Conservation (phyloP, 2,888 invertebrate species). For the Cheilosia grossa region DNA sequence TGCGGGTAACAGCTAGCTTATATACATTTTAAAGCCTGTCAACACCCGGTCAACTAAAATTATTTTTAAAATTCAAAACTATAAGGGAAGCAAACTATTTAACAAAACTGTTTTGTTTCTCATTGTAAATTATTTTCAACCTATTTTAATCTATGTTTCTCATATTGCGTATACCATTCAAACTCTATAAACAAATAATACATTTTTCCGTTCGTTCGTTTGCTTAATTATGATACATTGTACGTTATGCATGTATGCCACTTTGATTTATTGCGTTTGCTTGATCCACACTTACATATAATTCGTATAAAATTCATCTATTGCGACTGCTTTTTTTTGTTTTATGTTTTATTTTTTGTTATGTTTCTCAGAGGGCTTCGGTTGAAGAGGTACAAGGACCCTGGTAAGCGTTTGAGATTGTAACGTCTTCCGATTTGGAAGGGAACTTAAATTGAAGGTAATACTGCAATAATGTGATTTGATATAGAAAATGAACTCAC, state of each 20-base stretch:
- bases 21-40: too few species aligned
- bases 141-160: too few species aligned
- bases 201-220: neutral
- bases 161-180: too few species aligned
- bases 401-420: constrained; percentile 83
- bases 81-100: too few species aligned
- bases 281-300: constrained; percentile 45
- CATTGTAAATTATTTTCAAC: too few species aligned
- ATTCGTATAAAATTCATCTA: constrained; percentile 69
- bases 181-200: neutral
- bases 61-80: too few species aligned
- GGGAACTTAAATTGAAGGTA: constrained; percentile 48
- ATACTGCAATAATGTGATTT: constrained; percentile 6
- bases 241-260: constrained; percentile 2
- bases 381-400: constrained; percentile 85
- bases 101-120: too few species aligned
- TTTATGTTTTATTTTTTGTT: constrained; percentile 55
- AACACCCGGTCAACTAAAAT: too few species aligned
- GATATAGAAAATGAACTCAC: constrained; percentile 81
- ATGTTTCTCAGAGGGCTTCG: constrained; percentile 81
- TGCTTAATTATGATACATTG: neutral
- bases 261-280: constrained; percentile 16
- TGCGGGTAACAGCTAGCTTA: too few species aligned
- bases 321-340: constrained; percentile 30
- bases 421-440: constrained; percentile 66